A percentile compares a stretch with the other conserved stretches of the same genome.
These are phyloP conservation scores for Anoplopoma fimbria DNA, from an alignment of 2,113 vertebrate species.

Conservation along the genomic window DNA sequence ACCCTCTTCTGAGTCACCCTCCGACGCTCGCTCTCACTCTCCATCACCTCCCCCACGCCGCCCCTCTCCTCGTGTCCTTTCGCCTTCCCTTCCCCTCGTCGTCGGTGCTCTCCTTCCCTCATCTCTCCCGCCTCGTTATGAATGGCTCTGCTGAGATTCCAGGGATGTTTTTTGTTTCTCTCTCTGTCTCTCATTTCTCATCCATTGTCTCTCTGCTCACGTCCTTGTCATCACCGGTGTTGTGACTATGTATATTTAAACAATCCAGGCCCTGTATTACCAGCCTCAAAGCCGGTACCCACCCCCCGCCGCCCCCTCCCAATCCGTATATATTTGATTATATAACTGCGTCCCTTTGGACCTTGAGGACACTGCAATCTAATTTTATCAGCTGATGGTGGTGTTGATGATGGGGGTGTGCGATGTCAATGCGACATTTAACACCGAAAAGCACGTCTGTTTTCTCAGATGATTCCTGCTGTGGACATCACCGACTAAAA, in stretches of 20 bases:
- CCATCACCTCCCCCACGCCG: background rate
- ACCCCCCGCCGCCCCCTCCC: background rate
- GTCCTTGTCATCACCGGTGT: conserved; percentile 38
- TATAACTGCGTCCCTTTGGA: conserved; percentile 74
- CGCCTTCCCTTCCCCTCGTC: conserved; percentile 24
- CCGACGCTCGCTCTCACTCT: conserved; percentile 20
- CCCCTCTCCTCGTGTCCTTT: conserved; percentile 16
- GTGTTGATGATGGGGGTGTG: conserved; percentile 42
- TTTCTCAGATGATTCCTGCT: background rate
- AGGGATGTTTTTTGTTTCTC: conserved; percentile 1
- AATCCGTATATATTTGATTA: conserved; percentile 64
- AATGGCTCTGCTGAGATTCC: conserved; percentile 28
- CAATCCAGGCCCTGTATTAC: conserved; percentile 22
- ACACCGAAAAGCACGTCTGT: background rate
- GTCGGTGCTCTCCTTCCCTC: conserved; percentile 5
- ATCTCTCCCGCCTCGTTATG: conserved; percentile 25
- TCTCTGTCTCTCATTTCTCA: conserved; percentile 4
- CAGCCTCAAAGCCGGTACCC: conserved; percentile 20
- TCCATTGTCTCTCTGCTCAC: conserved; percentile 16
- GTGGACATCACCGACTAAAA: background rate
- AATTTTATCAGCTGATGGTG: conserved; percentile 64
- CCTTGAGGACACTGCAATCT: conserved; percentile 71
- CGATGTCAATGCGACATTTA: conserved; percentile 33
- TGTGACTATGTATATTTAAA: conserved; percentile 56
- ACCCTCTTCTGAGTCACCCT: conserved; percentile 70